Base-by-base conservation (phyloP, 2,113 vertebrate genomes). In the Apeltes quadracus region DNA sequence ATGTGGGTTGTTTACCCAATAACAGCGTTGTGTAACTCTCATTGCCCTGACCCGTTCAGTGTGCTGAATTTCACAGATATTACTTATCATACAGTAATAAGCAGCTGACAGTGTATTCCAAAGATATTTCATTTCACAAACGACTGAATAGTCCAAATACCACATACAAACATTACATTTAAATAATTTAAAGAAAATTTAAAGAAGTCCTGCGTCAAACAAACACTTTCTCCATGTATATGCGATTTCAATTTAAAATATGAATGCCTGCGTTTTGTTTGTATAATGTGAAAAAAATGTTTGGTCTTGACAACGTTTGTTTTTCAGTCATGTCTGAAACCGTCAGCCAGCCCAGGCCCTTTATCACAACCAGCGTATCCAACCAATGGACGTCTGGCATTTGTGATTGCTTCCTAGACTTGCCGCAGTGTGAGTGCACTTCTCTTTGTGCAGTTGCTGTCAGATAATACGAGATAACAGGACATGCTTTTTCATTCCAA, bases 301-400 rank as follows among this genome's bases (percentile, higher is more conserved):
- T 44, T 54, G 39, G 5, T 55, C 1, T 20, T 2, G 3, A 38
- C n/a, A 23, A 43, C 3, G 1, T 23, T 15, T 20, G 7, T 3
- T 23, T 36, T 11, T 15, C 29, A 23, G 43, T 25, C 61, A 90
- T 91, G 88, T 27, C 71, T 2, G 7, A 12, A 1, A 80, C 23
- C 0, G 3, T 44, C 5, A 72, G 46, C 34, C 87, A 91, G 32
- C 90, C 93, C 7, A 58, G 34, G 29, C 46, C 88, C 3, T 79
- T 77, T 23, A 46, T 81, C 59, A 16, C 8, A 9, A n/a, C 44
- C 29, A 18, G 25, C 5, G 3, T 25, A 8, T 77, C 83, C 43
- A 83, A 69, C 34, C 25, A 90, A 3, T 93, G 93, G 91, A 87
- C 65, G n/a, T 87, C 88, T 7, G 88, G 83, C 34, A 90, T 94